Evolutionary conservation across 2,113 vertebrate species (phyloP).

Genomic region (Murina feae): DNA sequence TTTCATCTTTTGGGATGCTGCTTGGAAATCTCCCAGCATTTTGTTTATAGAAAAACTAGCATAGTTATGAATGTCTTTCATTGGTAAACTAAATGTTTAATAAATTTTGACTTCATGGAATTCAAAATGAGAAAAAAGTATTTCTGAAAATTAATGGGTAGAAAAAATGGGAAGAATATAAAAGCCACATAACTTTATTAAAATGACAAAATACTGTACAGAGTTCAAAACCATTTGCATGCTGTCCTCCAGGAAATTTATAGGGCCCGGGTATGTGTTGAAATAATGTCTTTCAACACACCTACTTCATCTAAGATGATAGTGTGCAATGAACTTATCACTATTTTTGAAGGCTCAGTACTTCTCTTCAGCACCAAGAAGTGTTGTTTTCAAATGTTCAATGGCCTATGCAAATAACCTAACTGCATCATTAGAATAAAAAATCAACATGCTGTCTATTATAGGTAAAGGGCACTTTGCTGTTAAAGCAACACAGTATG

Average conservation of each 20-base stretch:
- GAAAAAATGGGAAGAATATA: not conserved
- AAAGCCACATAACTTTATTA: not conserved
- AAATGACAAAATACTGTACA: not conserved
- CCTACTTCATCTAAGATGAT: not conserved
- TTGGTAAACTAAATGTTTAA: not conserved
- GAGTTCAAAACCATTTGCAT: not conserved
- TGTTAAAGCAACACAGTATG: not conserved
- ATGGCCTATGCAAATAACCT: not conserved
- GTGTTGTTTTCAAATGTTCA: not conserved
- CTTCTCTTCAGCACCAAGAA: not conserved
- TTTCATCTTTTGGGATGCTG: not conserved
- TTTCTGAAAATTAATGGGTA: not conserved
- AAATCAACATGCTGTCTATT: not conserved
- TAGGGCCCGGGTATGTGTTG: not conserved
- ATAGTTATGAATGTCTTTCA: not conserved
- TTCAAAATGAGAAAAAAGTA: not conserved
- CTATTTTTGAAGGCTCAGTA: not conserved
- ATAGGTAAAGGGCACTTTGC: not conserved
- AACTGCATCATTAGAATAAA: not conserved
- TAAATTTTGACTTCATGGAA: not conserved
- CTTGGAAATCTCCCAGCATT: not conserved
- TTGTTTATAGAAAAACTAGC: not conserved
- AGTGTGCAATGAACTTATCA: not conserved
- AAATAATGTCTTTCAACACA: not conserved
- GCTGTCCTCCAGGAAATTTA: not conserved